Base-by-base conservation (phyloP, 1,140 invertebrate genomes). In the Apis laboriosa region DNA sequence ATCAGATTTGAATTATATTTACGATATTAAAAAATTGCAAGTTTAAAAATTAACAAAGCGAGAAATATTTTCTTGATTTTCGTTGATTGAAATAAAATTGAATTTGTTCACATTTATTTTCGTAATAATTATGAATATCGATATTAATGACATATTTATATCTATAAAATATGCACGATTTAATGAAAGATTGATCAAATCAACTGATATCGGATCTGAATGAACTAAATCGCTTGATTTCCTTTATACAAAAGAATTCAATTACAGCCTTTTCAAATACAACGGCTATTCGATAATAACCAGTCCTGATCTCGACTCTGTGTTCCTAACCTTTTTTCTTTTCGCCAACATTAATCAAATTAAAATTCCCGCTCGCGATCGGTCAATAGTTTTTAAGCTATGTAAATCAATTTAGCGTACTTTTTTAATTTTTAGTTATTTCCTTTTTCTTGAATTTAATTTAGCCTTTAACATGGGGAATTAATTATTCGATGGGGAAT, bases 281-380 rank as follows among this genome's bases (percentile, higher is more conserved):
- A n/a, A 9, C 15, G 53, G 11, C 71, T 34, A 17, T n/a, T 17
- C 55, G 55, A 77, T 73, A 77, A 82, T 77, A 70, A 68, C 73
- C 51, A 13, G 24, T 43, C 43, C 61, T 21, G 43, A 15, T 55
- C 21, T n/a, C 9, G 0, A 17, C 12, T 13, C 12, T 24, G 43
- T 68, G 43, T 68, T 24, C 51, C 68, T 53, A n/a, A 15, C 34
- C 53, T 63, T 53, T 55, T 70, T 58, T 63, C 61, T 43, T 34
- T 49, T 5, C 51, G 24, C 58, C 49, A 43, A 61, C 51, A 75
- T 82, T 82, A 82, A 81, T 51, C 72, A 76, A 60, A 82, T 82
- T 82, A 77, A 82, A 77, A 77, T 77, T 77, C 24, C 24, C 73
- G 28, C 53, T 68, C 34, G 34, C 13, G n/a, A 76, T 81, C 55